phyloP scores from a whole-genome alignment of 2,113 vertebrate genomes.

The Oxyruncus cristatus region DNA sequence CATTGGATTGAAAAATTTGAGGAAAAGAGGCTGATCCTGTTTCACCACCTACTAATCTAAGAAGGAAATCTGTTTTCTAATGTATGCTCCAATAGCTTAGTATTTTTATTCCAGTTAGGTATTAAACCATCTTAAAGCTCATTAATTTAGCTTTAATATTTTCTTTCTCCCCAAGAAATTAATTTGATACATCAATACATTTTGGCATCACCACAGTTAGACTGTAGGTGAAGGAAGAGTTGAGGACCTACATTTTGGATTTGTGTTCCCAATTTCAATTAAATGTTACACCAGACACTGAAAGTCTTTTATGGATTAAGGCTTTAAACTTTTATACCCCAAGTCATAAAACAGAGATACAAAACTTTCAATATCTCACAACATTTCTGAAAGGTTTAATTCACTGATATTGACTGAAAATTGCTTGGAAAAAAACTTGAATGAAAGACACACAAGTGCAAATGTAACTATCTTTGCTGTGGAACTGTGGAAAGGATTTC shows the following conservation, averaged over 20 bases:
- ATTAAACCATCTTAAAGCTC: neutral
- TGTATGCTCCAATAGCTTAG: neutral
- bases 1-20: neutral
- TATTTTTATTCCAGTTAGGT: neutral
- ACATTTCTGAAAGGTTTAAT: neutral
- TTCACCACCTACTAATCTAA: neutral
- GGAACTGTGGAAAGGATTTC: neutral
- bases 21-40: neutral
- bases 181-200: neutral
- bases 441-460: neutral
- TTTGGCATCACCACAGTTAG: neutral
- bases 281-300: neutral
- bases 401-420: neutral
- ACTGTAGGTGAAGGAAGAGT: neutral
- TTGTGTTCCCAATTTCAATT: neutral
- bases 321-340: neutral
- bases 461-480: neutral
- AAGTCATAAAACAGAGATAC: neutral
- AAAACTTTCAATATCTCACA: neutral
- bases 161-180: neutral
- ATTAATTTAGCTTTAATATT: neutral
- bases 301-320: neutral
- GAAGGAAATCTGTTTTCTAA: neutral
- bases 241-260: accelerated
- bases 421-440: neutral